A percentile compares a stretch with the other conserved stretches of the same genome.
Conservation (phyloP, 2,113 vertebrate genomes). For the Saiga tatarica region DNA sequence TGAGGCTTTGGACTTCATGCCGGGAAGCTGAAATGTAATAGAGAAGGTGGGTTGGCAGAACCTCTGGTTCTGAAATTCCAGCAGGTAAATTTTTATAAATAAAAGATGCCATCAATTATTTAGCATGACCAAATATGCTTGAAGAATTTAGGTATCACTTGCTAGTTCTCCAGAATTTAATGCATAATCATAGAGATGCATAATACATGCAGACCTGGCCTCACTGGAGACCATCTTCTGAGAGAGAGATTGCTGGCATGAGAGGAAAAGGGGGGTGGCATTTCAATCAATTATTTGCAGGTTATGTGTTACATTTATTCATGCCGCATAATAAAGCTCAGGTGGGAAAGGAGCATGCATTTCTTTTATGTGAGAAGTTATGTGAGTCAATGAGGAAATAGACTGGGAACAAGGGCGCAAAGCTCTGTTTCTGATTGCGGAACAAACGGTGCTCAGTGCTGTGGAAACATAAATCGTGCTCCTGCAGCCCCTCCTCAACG, state of each 20-base stretch:
- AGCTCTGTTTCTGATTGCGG: not conserved
- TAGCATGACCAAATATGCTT: constrained; percentile 39
- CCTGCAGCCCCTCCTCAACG: not conserved
- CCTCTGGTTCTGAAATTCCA: not conserved
- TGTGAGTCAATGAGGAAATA: not conserved
- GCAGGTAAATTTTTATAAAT: constrained; percentile 48
- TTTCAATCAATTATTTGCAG: constrained; percentile 5
- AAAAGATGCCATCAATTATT: constrained; percentile 57
- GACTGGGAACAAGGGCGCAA: not conserved
- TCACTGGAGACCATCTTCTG: not conserved
- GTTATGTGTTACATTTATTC: not conserved
- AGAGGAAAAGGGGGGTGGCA: not conserved
- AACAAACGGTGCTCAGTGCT: not conserved
- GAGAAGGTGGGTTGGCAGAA: not conserved
- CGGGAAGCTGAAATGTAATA: not conserved
- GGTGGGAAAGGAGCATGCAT: not conserved
- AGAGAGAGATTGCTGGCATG: not conserved
- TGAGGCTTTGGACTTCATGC: not conserved
- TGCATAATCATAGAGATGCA: constrained; percentile 5
- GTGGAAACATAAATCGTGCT: not conserved
- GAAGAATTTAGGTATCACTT: constrained; percentile 22
- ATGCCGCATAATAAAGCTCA: not conserved
- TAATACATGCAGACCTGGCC: constrained; percentile 1
- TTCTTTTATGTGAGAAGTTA: not conserved
- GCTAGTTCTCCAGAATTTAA: not conserved